Conservation (phyloP, 2,797 vertebrate species). For the Threskiornis aethiopicus region DNA sequence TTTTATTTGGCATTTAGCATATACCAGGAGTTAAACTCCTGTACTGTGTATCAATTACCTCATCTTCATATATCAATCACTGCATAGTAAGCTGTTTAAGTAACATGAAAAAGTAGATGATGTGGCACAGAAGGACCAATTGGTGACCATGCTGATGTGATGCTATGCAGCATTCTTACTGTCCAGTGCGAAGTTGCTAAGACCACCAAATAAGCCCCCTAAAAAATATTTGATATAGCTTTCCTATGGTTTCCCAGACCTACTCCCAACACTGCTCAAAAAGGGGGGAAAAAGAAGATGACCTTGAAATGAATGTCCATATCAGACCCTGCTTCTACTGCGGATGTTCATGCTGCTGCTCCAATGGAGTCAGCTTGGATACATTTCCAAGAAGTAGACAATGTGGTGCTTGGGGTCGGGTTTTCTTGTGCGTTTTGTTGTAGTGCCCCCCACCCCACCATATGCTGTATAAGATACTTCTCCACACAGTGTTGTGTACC, state of each 20-base stretch:
- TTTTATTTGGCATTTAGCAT: not conserved
- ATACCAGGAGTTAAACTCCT: not conserved
- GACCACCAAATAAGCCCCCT: not conserved
- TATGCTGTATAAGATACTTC: not conserved
- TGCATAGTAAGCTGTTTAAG: not conserved
- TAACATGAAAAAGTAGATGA: not conserved
- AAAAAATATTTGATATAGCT: constrained; percentile 41
- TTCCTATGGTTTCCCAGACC: constrained; percentile 52
- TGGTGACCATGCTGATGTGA: not conserved
- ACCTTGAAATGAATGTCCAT: not conserved
- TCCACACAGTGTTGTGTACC: not conserved
- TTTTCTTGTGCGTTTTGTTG: not conserved
- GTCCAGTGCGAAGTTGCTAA: not conserved
- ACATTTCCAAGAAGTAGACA: not conserved
- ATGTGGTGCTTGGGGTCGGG: not conserved
- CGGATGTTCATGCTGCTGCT: constrained; percentile 14
- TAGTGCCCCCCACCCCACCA: too few species aligned
- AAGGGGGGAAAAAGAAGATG: not conserved
- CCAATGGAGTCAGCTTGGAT: constrained; percentile 35
- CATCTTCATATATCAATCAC: not conserved
- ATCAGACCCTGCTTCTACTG: not conserved
- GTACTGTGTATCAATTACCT: not conserved
- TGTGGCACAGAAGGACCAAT: not conserved
- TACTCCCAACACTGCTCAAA: constrained; percentile 29
- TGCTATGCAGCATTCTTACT: not conserved